Evolutionary conservation across 2,797 vertebrate species (phyloP).

Genomic region (Hemibagrus guttatus): DNA sequence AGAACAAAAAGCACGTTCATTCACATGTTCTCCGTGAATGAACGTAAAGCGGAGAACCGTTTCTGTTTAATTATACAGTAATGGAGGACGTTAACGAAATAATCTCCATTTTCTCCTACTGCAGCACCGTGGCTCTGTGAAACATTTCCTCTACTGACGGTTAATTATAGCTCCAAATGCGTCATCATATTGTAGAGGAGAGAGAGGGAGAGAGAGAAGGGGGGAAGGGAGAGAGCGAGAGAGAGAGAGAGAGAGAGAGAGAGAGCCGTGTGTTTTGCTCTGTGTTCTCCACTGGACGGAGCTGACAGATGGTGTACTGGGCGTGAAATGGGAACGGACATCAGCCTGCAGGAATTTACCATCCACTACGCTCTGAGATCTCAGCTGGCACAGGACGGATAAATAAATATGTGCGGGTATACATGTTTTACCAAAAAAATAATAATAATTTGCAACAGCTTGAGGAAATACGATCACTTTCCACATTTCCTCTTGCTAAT

Average conservation of each 20-base stretch:
- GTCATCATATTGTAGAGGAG: slow-evolving; percentile 42
- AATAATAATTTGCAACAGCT: not conserved
- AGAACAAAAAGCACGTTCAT: not conserved
- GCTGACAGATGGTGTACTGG: slow-evolving; percentile 64
- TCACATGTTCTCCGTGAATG: not conserved
- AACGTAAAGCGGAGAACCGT: not conserved
- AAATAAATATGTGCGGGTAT: not conserved
- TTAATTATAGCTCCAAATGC: slow-evolving; percentile 54
- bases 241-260: slow-evolving; percentile 19
- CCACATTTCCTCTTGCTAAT: not conserved
- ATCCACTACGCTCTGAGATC: slow-evolving; percentile 14
- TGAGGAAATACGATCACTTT: not conserved
- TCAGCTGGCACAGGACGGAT: slow-evolving; percentile 19
- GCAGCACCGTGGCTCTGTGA: slow-evolving; percentile 31
- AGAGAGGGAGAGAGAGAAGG: not conserved
- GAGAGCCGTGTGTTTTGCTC: slow-evolving; percentile 11
- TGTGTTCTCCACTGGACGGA: slow-evolving; percentile 50
- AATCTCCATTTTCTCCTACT: slow-evolving; percentile 7
- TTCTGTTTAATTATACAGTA: not conserved
- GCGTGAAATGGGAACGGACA: slow-evolving; percentile 57
- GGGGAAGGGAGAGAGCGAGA: no score
- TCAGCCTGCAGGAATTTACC: slow-evolving; percentile 54
- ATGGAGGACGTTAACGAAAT: slow-evolving; percentile 4
- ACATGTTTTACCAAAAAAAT: not conserved
- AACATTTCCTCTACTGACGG: slow-evolving; percentile 32